Percentiles rank a stretch among this genome's conserved stretches.
Evolutionary conservation across 2,888 invertebrate genomes (phyloP).

Genomic region (Heliconius charithonia): DNA sequence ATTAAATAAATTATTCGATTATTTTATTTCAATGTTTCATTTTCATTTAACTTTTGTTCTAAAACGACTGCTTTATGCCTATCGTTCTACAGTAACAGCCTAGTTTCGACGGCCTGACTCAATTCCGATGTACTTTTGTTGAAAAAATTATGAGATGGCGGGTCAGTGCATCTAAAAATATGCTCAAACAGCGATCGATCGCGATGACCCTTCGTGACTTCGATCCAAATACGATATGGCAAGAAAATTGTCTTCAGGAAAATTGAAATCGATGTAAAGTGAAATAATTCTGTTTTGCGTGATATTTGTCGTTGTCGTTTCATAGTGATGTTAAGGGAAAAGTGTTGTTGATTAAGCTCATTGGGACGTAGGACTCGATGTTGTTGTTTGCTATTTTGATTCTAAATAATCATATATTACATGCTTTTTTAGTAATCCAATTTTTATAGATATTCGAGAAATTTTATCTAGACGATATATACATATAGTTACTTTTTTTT

Average conservation of each 20-base stretch:
- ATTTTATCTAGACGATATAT: not conserved
- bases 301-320: slow-evolving; percentile 2
- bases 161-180: slow-evolving; percentile 78
- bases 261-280: not conserved
- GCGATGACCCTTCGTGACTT: slow-evolving; percentile 58
- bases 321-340: not conserved
- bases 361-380: not conserved
- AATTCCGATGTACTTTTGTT: slow-evolving; percentile 60
- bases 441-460: not conserved
- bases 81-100: slow-evolving; percentile 43
- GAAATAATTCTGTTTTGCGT: not conserved
- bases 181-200: slow-evolving; percentile 69
- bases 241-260: slow-evolving; percentile 31
- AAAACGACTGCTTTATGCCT: not conserved
- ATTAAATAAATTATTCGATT: not conserved
- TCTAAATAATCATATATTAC: slow-evolving; percentile 11
- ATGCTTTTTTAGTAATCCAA: not conserved
- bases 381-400: not conserved
- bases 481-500: too few relatives aligned
- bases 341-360: not conserved
- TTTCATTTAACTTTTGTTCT: not conserved
- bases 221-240: slow-evolving; percentile 53
- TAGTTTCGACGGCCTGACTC: slow-evolving; percentile 53
- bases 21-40: not conserved
- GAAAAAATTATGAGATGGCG: slow-evolving; percentile 73